Base-by-base conservation (phyloP, 1,140 invertebrate genomes). In the Pseudomyrmex gracilis region DNA sequence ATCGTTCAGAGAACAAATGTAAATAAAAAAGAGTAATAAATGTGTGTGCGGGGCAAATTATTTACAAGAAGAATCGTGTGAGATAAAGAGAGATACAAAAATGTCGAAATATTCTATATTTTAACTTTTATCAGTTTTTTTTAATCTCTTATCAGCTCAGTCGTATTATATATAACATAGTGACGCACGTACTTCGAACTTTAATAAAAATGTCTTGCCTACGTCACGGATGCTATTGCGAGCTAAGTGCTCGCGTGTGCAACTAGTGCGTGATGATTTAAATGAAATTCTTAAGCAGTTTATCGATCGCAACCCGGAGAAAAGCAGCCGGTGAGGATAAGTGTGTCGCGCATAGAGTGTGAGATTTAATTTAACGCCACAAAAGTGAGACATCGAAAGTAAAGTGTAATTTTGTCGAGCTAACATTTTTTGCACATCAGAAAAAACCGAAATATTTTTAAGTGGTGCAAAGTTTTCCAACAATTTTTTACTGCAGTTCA, bases 161-260 rank as follows among this genome's bases (percentile, higher is more conserved):
- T 77, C 34, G 34, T 77, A 80, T 80, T 24, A 24, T 60, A n/a
- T 49, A 24, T 45, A 49, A 57, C 15, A 15, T 61, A 71, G 73
- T 87, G 60, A 87, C 82, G 51, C 61, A 80, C 71, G 68, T 78
- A 61, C 45, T 78, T 43, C 10, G 61, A 57, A 84, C 20, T 49
- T 58, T 34, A 58, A 80, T 55, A 76, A 84, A 84, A 84, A 70
- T 17, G 51, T 57, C 49, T 34, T 43, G 60, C 15, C 76, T 73
- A 49, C 82, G 57, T 87, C 82, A 87, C 57, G 55, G 63, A 66
- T 77, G 68, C 68, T 82, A 58, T 76, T 70, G 68, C 60, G 22
- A 43, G 20, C 64, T 10, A 66, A 51, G 34, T 66, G 67, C 34
- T 87, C 53, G 85, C 85, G 86, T 87, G 85, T 49, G 58, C 49